A percentile compares a stretch with the other conserved stretches of the same genome.
These are phyloP conservation scores for Megaceryle torquata DNA, from an alignment of 2,113 vertebrate species.

Conservation along the genomic window DNA sequence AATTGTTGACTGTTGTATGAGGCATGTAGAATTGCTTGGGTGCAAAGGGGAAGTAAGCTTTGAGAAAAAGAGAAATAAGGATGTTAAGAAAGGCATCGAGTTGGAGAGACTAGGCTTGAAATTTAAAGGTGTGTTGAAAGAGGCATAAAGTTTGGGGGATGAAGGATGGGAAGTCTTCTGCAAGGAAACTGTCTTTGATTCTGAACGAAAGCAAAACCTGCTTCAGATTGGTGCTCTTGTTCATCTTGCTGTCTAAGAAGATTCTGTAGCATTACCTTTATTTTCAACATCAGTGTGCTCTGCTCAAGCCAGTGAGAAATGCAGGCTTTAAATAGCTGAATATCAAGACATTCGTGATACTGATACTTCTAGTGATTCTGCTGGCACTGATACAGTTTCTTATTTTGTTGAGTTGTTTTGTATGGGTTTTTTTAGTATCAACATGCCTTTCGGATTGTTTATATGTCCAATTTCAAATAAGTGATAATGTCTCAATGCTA, in stretches of 20 bases:
- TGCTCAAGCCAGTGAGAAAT: neutral
- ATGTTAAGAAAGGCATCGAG: neutral
- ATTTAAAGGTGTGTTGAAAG: neutral
- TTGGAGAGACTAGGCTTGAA: neutral
- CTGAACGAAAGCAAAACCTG: neutral
- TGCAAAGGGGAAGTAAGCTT: neutral
- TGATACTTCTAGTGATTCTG: neutral
- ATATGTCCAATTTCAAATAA: neutral
- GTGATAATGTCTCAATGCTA: neutral
- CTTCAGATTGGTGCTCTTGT: neutral
- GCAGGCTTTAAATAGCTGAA: neutral
- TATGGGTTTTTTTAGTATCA: neutral
- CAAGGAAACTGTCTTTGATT: neutral
- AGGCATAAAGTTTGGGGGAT: neutral
- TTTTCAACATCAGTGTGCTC: neutral
- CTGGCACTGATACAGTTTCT: neutral
- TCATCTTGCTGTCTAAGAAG: neutral
- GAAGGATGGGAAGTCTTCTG: neutral
- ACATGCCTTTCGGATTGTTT: neutral
- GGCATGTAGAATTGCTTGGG: neutral
- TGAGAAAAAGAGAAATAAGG: neutral
- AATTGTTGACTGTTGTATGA: neutral
- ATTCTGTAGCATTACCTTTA: neutral
- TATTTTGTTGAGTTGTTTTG: neutral
- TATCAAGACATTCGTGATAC: neutral